Evolutionary conservation across 53 echinoderm and acorn worm genomes (phyloP).

Genomic region (Luidia sarsii): DNA sequence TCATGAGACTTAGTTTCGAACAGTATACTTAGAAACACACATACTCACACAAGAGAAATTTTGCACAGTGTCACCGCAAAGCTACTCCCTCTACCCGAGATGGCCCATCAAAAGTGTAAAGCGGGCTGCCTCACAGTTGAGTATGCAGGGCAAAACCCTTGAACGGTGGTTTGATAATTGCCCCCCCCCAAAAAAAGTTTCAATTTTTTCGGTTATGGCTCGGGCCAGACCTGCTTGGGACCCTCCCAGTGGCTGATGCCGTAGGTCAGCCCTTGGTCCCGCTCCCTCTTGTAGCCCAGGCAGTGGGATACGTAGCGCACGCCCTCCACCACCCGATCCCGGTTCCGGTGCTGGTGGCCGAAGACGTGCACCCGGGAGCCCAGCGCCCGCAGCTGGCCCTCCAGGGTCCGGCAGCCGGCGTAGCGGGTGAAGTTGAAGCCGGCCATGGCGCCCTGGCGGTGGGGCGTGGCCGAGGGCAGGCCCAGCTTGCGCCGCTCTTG

Average conservation of each 20-base stretch:
- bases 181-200: neutral
- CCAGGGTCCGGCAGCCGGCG: constrained; percentile 82
- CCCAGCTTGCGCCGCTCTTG: constrained; percentile 70
- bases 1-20: no score
- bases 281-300: constrained; percentile 84
- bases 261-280: constrained; percentile 77
- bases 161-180: neutral
- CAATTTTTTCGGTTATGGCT: neutral
- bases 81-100: no score
- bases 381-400: constrained; percentile 75
- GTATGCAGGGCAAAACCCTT: no score
- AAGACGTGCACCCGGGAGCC: constrained; percentile 78
- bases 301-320: constrained; percentile 95
- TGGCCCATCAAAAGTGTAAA: no score
- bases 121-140: no score
- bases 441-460: constrained; percentile 82
- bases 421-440: constrained; percentile 97
- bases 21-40: no score
- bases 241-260: constrained; percentile 91
- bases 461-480: constrained; percentile 55
- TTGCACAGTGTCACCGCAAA: no score
- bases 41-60: no score
- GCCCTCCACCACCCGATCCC: constrained; percentile 82
- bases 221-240: constrained; percentile 91
- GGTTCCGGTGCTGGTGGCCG: constrained; percentile 96